Base-by-base conservation (phyloP, 2,797 vertebrate species). In the Anguilla obscura region DNA sequence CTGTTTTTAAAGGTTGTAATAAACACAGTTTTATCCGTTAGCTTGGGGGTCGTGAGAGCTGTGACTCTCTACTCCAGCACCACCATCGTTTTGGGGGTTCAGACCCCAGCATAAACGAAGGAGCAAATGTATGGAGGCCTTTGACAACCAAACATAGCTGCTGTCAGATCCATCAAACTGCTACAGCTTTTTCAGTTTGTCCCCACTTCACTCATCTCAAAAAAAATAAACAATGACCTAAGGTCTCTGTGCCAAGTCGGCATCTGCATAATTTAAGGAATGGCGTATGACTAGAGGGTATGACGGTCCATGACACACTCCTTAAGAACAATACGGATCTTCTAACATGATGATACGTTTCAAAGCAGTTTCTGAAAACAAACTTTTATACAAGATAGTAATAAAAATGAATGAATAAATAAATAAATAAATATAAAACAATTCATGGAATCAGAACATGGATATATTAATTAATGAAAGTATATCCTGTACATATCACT, bases 1-100 rank as follows among this genome's bases (percentile, higher is more conserved):
- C 48, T 40, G 14, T 84, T 33, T 66, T 84, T 52, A 56, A 84
- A 71, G 80, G 30, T 30, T 45, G 82, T 24, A 48, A 84, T 85
- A 71, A 84, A 74, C 63, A 3, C 27, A 30, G 10, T 83, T 80
- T 63, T 10, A 60, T 27, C 40, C 1, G 9, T 50, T 36, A 33
- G 5, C 69, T 30, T 66, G 45, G 71, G 76, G 48, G 48, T 40
- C 33, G 9, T 30, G 48, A 9, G 14, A 3, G 16, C 63, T 16
- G 14, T 14, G 54, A 84, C 27, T 30, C 18, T 9, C 12, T 24
- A 18, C 27, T 56, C 50, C 52, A 16, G 50, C 48, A 50, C 40
- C 45, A 12, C 40, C 45, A 33, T 50, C 50, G 21, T 82, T 82
- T 69, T 56, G 5, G 5, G 50, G 40, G n/a, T 36, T 36, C 27